Base-by-base conservation (phyloP, 2,797 vertebrate species). In the Onychomys torridus region DNA sequence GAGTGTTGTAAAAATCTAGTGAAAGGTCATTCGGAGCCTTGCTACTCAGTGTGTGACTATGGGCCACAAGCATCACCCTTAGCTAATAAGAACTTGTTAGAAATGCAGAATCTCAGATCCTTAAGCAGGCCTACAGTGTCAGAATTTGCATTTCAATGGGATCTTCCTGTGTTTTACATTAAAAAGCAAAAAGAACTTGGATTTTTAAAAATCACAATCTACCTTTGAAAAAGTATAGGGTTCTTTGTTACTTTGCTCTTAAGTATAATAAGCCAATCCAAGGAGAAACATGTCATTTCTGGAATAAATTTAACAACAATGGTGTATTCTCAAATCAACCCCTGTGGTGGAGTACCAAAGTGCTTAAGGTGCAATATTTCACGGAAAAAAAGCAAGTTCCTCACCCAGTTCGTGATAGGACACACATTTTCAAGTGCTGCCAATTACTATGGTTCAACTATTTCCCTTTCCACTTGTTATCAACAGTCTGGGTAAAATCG, bases 281-380 rank as follows among this genome's bases (percentile, higher is more conserved):
- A 79, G 34, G 34, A 17, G 37, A 96, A 78, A 40, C 49, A 86
- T 83, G 49, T n/a, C 89, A 91, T 73, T 94, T 93, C 69, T n/a
- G 73, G 40, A 78, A 55, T 90, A 85, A 92, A 88, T 63, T 76
- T 75, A 92, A 94, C 63, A 7, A 55, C 29, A 93, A 57, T 73
- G 61, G 34, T 87, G 49, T 92, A 81, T 87, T 91, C 93, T 69
- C 86, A 96, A 92, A 84, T 91, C n/a, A 89, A 97, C 37, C 69
- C 40, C 67, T 77, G 23, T 43, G 34, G 11, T 75, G 9, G 49
- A 86, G 8, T 91, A 21, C 37, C 57, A 52, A 89, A 32, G 52
- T 90, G 65, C 95, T 6, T 77, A 91, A 81, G 7, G 32, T 95
- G 55, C 23, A 67, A 46, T 71, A 91, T 91, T 94, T 96, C 67